Percentiles rank a stretch among this genome's conserved stretches.
phyloP scores from a whole-genome alignment of 35 echinoderm and acorn worm genomes.

The Apostichopus japonicus region DNA sequence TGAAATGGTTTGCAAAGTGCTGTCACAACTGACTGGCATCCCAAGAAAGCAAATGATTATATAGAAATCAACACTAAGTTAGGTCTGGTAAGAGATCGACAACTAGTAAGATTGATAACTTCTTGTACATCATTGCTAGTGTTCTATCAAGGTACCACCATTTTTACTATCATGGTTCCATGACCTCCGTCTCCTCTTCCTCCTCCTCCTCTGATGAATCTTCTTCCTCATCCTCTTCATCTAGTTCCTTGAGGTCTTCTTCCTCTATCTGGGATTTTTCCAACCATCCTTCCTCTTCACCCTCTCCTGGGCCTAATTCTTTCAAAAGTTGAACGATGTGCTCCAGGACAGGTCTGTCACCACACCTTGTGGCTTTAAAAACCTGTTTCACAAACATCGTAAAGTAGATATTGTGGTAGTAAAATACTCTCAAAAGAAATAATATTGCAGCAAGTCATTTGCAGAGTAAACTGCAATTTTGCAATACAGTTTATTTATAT shows the following conservation, averaged over 20 bases:
- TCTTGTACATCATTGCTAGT: neutral
- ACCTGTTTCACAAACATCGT: conserved; percentile 49
- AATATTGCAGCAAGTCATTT: neutral
- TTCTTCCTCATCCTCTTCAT: conserved; percentile 54
- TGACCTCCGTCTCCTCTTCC: conserved; percentile 20
- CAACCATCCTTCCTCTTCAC: conserved; percentile 71
- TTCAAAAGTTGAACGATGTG: conserved; percentile 80
- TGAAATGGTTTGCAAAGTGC: no score
- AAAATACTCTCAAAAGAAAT: neutral
- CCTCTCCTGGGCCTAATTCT: conserved; percentile 78
- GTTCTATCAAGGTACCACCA: neutral
- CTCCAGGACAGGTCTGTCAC: conserved; percentile 68
- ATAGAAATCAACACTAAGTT: no score
- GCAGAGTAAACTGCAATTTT: neutral
- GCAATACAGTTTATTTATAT: neutral
- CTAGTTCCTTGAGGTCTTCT: conserved; percentile 59
- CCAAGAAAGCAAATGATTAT: no score
- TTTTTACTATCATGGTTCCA: neutral
- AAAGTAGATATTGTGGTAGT: neutral
- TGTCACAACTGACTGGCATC: no score
- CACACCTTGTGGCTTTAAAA: conserved; percentile 62
- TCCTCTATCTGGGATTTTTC: conserved; percentile 49
- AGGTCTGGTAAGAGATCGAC: no score
- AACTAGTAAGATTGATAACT: no score
- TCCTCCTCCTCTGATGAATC: neutral